Percentiles rank a stretch among this genome's conserved stretches.
Evolutionary conservation across 2,113 vertebrate species (phyloP).

Genomic region (Heterochromis multidens): DNA sequence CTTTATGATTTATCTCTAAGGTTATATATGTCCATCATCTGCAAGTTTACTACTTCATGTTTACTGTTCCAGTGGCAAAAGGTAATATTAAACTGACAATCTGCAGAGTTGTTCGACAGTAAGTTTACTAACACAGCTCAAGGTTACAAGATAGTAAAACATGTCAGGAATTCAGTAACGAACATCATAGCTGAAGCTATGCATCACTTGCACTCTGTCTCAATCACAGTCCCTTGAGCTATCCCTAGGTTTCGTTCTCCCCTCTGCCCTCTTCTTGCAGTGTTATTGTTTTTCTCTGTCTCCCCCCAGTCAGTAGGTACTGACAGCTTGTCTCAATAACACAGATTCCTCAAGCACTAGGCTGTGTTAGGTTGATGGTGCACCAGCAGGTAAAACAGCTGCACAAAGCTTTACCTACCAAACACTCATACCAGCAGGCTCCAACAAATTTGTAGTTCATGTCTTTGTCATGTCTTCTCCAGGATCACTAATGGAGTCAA

Average conservation of each 20-base stretch:
- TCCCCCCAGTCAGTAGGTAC: slow-evolving; percentile 42
- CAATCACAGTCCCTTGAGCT: slow-evolving; percentile 37
- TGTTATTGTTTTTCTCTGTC: slow-evolving; percentile 55
- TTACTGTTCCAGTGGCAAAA: neutral
- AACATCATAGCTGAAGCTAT: slow-evolving; percentile 32
- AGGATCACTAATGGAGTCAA: neutral
- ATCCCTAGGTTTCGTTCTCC: slow-evolving; percentile 12
- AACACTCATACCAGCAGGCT: neutral
- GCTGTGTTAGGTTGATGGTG: slow-evolving; percentile 37
- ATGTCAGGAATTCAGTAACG: slow-evolving; percentile 40
- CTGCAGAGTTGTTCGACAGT: neutral
- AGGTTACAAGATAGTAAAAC: slow-evolving; percentile 32
- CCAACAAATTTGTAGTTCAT: neutral
- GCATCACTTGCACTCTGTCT: slow-evolving; percentile 36
- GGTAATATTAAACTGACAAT: slow-evolving; percentile 22
- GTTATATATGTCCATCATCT: neutral
- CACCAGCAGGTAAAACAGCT: slow-evolving; percentile 38
- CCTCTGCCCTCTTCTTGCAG: slow-evolving; percentile 21
- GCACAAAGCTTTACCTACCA: neutral
- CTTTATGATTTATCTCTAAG: neutral
- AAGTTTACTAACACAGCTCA: slow-evolving; percentile 33
- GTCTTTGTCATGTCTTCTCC: neutral
- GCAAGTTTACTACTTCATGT: neutral
- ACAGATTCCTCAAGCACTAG: slow-evolving; percentile 49
- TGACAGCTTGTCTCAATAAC: slow-evolving; percentile 71